Evolutionary conservation across 92 coral and sea anemone genomes (phyloP).

Genomic region (Palythoa heliodiscus): DNA sequence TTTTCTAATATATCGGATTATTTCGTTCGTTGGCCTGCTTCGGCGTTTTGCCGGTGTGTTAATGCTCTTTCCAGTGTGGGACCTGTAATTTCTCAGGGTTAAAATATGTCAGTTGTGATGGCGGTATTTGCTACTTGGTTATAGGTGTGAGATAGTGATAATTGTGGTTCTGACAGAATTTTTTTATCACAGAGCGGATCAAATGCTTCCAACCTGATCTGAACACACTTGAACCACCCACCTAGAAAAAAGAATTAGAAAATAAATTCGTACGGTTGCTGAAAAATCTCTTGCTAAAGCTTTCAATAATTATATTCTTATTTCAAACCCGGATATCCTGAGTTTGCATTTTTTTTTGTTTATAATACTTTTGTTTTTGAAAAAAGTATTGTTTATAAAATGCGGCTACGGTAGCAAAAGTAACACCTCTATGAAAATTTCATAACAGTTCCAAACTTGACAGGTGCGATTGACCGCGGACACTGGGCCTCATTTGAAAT

Average conservation of each 20-base stretch:
- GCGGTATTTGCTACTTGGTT: conserved; percentile 24
- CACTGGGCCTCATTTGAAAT: conserved; percentile 14
- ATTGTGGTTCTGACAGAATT: conserved; percentile 22
- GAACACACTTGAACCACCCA: conserved; percentile 39
- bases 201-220: conserved; percentile 4
- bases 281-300: neutral
- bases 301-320: neutral
- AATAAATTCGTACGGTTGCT: neutral
- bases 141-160: conserved; percentile 38
- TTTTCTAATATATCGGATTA: no score
- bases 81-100: conserved; percentile 5
- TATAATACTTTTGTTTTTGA: neutral
- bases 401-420: conserved; percentile 26
- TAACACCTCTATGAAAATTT: conserved; percentile 21
- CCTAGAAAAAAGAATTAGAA: neutral
- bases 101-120: conserved; percentile 9
- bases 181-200: conserved; percentile 39
- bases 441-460: conserved; percentile 15
- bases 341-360: neutral
- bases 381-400: conserved; percentile 12
- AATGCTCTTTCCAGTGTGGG: neutral
- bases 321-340: neutral
- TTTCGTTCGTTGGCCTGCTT: no score
- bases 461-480: conserved; percentile 3
- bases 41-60: no score